Evolutionary conservation across 2,797 vertebrate genomes (phyloP), one percentile per base, ranked within the genome.

Genomic region (Poliocrania exsul): DNA sequence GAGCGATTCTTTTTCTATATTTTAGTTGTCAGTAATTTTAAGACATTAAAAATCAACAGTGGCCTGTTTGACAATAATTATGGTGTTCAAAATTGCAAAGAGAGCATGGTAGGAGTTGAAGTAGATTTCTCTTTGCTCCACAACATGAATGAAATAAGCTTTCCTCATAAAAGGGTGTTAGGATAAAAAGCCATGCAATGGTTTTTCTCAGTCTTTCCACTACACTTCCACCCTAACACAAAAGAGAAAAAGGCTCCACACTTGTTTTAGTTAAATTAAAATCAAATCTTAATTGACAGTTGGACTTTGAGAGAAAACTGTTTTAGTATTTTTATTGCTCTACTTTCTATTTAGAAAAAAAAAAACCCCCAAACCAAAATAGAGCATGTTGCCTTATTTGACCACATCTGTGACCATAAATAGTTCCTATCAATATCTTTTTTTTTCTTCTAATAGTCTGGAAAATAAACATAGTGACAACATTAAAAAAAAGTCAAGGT

Each of bases 121-220:
- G 20, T 58, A 74, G 40, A 33, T 74, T 67, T 6, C 17, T 24
- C 3, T 54, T 80, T 64, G 10, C 33, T 94, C 40, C 24, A 16
- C 24, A 38, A 7, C 3, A 4, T 8, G 8, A 77, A 61, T 67
- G 5, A 75, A n/a, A n/a, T 82, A 14, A 8, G 5, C 31, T 60
- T 72, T 72, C 7, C 11, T 65, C 6, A 44, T 28, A 38, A 79
- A 38, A 58, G 56, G 9, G 7, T 75, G 26, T 71, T 61, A 13
- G 3, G 11, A 46, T 1, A 0, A n/a, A 18, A 47, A 64, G 16
- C 4, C 42, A 1, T n/a, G 5, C 11, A 44, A 0, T 57, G 11
- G 0, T 54, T 82, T 81, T 71, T 66, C 21, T 74, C 21, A 40
- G 19, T 40, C 26, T 87, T 93, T 64, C 20, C 13, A 2, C 26